Conservation (phyloP, 1,140 invertebrate genomes). For the Sycophaga agraensis region DNA sequence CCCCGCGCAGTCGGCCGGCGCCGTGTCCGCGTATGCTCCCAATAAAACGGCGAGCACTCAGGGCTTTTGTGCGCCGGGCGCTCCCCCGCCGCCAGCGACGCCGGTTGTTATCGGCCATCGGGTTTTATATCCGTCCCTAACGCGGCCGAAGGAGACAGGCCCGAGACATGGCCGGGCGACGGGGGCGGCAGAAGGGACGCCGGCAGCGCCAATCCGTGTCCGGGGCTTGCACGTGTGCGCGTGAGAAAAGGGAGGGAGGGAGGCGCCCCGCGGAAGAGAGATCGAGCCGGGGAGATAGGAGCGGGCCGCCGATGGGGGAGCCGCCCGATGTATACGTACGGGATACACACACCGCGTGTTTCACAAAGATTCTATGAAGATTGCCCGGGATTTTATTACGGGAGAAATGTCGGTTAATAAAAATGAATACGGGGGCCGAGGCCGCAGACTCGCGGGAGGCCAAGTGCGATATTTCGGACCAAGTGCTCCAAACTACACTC, state of each 20-base stretch:
- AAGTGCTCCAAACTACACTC: conserved; percentile 17
- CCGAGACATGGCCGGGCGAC: not conserved
- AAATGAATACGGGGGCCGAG: conserved; percentile 57
- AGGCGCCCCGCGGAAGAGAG: conserved; percentile 14
- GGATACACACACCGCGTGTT: conserved; percentile 57
- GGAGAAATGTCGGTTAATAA: conserved; percentile 60
- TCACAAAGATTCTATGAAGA: conserved; percentile 61
- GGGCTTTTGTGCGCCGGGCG: conserved; percentile 50
- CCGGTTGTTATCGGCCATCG: conserved; percentile 60
- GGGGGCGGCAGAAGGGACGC: conserved; percentile 22
- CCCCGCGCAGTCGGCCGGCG: too few species aligned
- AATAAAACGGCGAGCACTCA: conserved; percentile 59
- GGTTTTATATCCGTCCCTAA: conserved; percentile 56
- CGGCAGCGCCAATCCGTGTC: too few species aligned
- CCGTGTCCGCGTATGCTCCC: conserved; percentile 55
- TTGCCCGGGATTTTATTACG: conserved; percentile 59
- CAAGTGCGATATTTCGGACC: conserved; percentile 18
- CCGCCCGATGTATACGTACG: conserved; percentile 53
- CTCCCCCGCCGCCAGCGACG: too few species aligned
- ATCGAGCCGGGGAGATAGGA: conserved; percentile 12
- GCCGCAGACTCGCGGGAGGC: conserved; percentile 15
- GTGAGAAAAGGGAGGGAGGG: conserved; percentile 11
- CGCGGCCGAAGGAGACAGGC: conserved; percentile 19
- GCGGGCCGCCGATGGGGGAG: conserved; percentile 25
- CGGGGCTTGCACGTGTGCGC: not conserved